phyloP scores from a whole-genome alignment of 2,888 invertebrate genomes.

The Ornithoptera priamus region DNA sequence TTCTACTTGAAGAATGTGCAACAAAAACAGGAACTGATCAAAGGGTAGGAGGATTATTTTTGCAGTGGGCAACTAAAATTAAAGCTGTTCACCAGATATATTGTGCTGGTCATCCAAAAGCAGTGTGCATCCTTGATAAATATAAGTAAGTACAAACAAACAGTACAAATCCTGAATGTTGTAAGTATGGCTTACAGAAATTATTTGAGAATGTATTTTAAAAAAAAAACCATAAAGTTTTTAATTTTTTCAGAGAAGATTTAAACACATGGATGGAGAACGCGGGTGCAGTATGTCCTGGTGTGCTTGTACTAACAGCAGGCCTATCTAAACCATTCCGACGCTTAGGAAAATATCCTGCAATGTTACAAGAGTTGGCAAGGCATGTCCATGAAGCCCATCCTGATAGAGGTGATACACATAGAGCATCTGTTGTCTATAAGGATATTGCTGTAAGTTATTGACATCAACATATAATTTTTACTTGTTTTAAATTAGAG shows the following conservation, averaged over 20 bases:
- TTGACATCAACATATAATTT: too few species aligned
- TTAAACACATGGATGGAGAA: slow-evolving; percentile 93
- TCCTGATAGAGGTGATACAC: slow-evolving; percentile 97
- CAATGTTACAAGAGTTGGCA: slow-evolving; percentile 96
- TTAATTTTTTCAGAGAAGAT: slow-evolving; percentile 80
- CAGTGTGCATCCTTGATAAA: slow-evolving; percentile 95
- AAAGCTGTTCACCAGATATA: slow-evolving; percentile 93
- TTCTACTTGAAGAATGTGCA: slow-evolving; percentile 89
- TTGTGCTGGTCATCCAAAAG: slow-evolving; percentile 96
- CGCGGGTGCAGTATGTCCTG: slow-evolving; percentile 91
- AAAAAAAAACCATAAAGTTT: not conserved
- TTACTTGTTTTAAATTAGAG: too few species aligned
- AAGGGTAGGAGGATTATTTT: slow-evolving; percentile 93
- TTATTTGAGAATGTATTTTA: not conserved
- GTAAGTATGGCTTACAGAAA: slow-evolving; percentile 4
- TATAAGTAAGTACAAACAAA: slow-evolving; percentile 85
- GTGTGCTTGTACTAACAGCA: slow-evolving; percentile 93
- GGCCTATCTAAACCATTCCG: slow-evolving; percentile 97
- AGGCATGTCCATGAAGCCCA: slow-evolving; percentile 97
- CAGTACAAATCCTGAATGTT: not conserved
- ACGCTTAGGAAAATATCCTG: slow-evolving; percentile 95
- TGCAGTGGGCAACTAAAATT: slow-evolving; percentile 90
- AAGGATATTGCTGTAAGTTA: slow-evolving; percentile 93
- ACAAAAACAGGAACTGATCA: slow-evolving; percentile 86
- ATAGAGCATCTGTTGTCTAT: slow-evolving; percentile 95